Evolutionary conservation across 2,888 invertebrate genomes (phyloP).

Genomic region (Amitus sp.): DNA sequence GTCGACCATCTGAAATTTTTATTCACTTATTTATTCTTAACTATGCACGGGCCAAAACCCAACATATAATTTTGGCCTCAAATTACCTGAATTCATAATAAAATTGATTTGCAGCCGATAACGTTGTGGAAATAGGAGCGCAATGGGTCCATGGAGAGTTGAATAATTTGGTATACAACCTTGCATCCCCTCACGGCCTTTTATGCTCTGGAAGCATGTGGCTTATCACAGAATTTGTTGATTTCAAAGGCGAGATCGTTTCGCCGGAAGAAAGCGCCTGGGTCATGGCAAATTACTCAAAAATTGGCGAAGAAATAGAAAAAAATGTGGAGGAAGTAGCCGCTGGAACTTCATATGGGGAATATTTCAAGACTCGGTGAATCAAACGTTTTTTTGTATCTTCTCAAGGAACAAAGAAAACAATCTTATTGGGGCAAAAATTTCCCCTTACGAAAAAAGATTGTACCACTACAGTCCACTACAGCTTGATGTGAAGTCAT

Average conservation of each 20-base stretch:
- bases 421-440: no score
- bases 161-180: conserved; percentile 71
- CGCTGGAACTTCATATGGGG: conserved; percentile 56
- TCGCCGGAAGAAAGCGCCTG: conserved; percentile 53
- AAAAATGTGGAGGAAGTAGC: conserved; percentile 51
- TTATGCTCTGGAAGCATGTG: conserved; percentile 51
- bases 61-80: no score
- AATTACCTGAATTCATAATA: neutral
- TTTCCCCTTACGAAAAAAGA: no score
- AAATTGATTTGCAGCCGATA: conserved; percentile 64
- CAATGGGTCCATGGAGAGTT: conserved; percentile 84
- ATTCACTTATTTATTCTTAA: no score
- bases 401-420: no score
- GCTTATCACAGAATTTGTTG: conserved; percentile 51
- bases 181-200: conserved; percentile 65
- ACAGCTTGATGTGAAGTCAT: no score
- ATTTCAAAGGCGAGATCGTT: conserved; percentile 58
- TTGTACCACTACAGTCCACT: no score
- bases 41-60: no score
- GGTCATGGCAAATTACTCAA: conserved; percentile 59
- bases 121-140: conserved; percentile 77
- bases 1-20: no score
- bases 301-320: conserved; percentile 58
- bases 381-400: conserved; percentile 37
- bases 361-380: conserved; percentile 60